Percentiles rank a stretch among this genome's conserved stretches.
Conservation (phyloP, 2,888 invertebrate species). For the Rhagophthalmus giganteus region DNA sequence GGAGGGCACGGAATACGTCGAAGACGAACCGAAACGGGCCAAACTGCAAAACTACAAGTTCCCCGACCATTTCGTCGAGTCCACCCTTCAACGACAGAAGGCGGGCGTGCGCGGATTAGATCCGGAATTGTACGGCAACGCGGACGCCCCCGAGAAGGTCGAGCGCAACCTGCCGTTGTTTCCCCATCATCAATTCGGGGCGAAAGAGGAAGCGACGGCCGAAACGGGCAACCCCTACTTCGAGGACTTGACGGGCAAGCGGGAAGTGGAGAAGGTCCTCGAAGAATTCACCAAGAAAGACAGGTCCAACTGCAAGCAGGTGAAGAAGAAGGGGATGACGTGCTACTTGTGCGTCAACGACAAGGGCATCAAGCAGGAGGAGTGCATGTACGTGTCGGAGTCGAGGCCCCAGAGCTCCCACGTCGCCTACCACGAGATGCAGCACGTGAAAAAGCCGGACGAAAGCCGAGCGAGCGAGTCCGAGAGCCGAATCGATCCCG, state of each 20-base stretch:
- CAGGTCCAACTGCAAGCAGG: conserved; percentile 70
- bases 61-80: conserved; percentile 44
- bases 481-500: conserved; percentile 45
- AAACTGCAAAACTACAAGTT: conserved; percentile 36
- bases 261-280: conserved; percentile 70
- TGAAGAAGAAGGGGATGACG: conserved; percentile 74
- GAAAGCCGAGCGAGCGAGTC: conserved; percentile 38
- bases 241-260: conserved; percentile 56
- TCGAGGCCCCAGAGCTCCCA: conserved; percentile 67
- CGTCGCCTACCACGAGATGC: conserved; percentile 68
- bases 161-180: conserved; percentile 51
- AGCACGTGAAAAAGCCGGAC: conserved; percentile 61
- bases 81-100: conserved; percentile 34
- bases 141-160: conserved; percentile 20
- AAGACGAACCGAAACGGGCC: conserved; percentile 32
- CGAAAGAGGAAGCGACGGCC: conserved; percentile 55
- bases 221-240: conserved; percentile 48
- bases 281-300: conserved; percentile 76
- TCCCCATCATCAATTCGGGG: conserved; percentile 51
- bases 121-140: conserved; percentile 35
- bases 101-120: conserved; percentile 30
- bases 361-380: conserved; percentile 72
- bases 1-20: conserved; percentile 27
- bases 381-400: conserved; percentile 76
- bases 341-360: conserved; percentile 74